Base-by-base conservation (phyloP, 2,113 vertebrate species). In the Pterocles orientalis region DNA sequence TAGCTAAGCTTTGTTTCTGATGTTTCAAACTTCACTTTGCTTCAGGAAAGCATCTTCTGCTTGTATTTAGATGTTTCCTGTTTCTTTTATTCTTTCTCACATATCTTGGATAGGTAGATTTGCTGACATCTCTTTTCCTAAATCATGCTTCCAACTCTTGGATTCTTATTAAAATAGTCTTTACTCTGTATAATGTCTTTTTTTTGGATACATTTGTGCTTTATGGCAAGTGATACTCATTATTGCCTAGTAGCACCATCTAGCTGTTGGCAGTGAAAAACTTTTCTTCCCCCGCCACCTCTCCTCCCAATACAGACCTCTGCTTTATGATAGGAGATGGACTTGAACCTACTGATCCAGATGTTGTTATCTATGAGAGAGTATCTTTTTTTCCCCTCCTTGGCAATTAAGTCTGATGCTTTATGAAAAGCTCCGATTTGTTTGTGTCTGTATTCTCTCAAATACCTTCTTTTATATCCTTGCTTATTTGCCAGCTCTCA, bases 241-340 rank as follows among this genome's bases (percentile, higher is more conserved):
- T 53, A 15, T 78, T 92, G 86, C 78, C 28, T 36, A 73, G 89
- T 54, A 94, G 94, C 94, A 96, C 97, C 97, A 97, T 95, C 98
- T 98, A 90, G 97, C 93, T 96, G 95, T 84, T 84, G 31, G 31
- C 14, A 77, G 21, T 57, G 87, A 82, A 75, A 89, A 86, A 29
- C 31, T 41, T 41, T 45, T 20, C 29, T 36, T 3, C 15, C 6
- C 3, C 15, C 6, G 41, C 14, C 41, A 41, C 41, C 13, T 41
- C 41, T 41, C 13, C 41, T 41, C 54, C 14, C 10, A 24, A 4
- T 34, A 41, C 18, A 41, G 33, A 39, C 9, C 3, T 51, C 21
- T 88, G 13, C 31, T 51, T 43, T 47, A 21, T 39, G 26, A 43
- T 29, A 68, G 25, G 45, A 90, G 45, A 13, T 62, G 45, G 23